phyloP scores from a whole-genome alignment of 2,888 invertebrate species.

The Argyresthia goedartella region DNA sequence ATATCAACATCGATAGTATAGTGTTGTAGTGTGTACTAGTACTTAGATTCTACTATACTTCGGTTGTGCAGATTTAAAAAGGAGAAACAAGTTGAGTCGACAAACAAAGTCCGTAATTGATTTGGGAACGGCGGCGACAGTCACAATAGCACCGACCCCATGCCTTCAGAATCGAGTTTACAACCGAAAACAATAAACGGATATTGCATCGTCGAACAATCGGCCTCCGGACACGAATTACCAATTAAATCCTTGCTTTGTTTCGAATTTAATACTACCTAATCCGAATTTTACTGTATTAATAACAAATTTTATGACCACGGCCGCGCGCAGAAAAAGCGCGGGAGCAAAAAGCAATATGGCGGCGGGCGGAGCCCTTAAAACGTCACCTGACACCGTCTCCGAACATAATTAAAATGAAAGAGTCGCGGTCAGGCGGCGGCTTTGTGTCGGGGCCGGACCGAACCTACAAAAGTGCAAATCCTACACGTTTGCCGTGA shows the following conservation, averaged over 20 bases:
- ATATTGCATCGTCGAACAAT: conserved; percentile 15
- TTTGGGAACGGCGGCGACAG: not conserved
- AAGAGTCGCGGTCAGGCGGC: conserved; percentile 17
- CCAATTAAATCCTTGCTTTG: conserved; percentile 65
- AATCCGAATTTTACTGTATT: conserved; percentile 67
- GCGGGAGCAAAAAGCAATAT: conserved; percentile 46
- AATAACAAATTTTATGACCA: conserved; percentile 61
- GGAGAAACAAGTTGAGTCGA: not conserved
- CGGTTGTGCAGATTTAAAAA: conserved; percentile 4
- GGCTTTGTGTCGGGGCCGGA: conserved; percentile 14
- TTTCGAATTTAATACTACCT: conserved; percentile 64
- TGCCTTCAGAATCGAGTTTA: conserved; percentile 18
- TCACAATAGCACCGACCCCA: not conserved
- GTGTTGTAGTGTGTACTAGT: too few species aligned
- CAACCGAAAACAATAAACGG: conserved; percentile 30
- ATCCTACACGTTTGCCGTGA: too few species aligned
- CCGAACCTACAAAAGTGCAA: too few species aligned
- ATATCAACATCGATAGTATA: too few species aligned
- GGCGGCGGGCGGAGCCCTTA: conserved; percentile 30
- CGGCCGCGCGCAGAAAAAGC: conserved; percentile 30
- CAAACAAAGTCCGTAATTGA: conserved; percentile 11
- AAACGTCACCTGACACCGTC: conserved; percentile 46
- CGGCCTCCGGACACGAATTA: conserved; percentile 36
- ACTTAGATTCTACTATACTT: too few species aligned
- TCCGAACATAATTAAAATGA: conserved; percentile 26